Conservation (phyloP, 2,888 invertebrate species). For the Philaethria dido region DNA sequence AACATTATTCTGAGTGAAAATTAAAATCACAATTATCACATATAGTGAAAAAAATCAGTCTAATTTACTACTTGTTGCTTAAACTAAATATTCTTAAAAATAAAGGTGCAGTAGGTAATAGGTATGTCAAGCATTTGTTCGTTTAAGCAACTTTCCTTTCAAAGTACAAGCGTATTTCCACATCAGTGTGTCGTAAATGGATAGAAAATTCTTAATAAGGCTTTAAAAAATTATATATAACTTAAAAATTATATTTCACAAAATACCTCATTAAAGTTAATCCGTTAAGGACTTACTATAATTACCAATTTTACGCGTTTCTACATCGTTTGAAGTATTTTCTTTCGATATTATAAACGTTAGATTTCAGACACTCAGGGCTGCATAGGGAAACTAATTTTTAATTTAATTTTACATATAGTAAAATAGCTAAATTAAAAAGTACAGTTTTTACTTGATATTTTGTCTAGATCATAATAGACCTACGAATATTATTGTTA, state of each 20-base stretch:
- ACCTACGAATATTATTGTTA: neutral
- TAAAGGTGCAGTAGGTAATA: neutral
- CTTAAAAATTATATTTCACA: conserved; percentile 19
- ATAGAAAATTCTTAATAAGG: conserved; percentile 22
- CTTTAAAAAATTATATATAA: conserved; percentile 12
- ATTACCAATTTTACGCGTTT: neutral
- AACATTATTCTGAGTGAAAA: too few species aligned
- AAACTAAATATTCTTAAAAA: neutral
- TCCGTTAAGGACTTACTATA: neutral
- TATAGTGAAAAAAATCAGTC: neutral
- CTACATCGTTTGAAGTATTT: neutral
- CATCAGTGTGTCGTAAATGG: conserved; percentile 9
- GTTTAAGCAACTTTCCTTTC: conserved; percentile 1
- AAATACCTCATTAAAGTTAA: neutral
- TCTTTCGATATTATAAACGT: neutral
- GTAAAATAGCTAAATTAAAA: neutral
- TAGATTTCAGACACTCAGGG: too few species aligned
- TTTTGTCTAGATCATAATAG: neutral
- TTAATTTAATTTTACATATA: too few species aligned
- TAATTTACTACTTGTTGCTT: too few species aligned
- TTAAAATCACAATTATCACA: neutral
- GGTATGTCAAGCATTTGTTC: neutral
- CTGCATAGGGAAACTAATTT: too few species aligned
- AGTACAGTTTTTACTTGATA: neutral
- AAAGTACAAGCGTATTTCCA: conserved; percentile 9